These are phyloP conservation scores for Enoplolaimus lenunculus DNA, from an alignment of 2,888 invertebrate species.

Conservation along the genomic window DNA sequence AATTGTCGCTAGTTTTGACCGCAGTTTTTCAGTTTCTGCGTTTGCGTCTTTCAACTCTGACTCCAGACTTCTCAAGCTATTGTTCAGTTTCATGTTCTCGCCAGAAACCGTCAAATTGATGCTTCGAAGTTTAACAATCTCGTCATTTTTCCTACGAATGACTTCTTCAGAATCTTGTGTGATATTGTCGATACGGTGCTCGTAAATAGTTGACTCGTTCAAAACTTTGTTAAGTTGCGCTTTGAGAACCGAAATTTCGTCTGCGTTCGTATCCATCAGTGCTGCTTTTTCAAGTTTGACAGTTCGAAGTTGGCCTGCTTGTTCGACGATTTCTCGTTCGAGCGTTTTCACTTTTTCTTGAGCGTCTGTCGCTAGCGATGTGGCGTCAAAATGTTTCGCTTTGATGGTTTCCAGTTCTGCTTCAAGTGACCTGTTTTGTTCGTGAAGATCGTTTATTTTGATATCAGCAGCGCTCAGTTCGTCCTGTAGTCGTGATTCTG, in stretches of 20 bases:
- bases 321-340: background rate
- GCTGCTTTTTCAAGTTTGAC: background rate
- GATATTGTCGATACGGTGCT: background rate
- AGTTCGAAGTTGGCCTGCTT: background rate
- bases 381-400: background rate
- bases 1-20: background rate
- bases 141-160: background rate
- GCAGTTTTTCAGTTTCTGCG: background rate
- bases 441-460: background rate
- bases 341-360: background rate
- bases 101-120: background rate
- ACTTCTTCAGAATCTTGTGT: background rate
- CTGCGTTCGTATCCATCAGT: background rate
- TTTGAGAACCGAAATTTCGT: background rate
- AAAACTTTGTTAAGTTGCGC: background rate
- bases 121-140: background rate
- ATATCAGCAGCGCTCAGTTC: background rate
- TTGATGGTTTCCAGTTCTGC: background rate
- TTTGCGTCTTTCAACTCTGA: background rate
- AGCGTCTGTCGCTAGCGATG: background rate
- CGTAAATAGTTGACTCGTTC: background rate
- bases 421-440: background rate
- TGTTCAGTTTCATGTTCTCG: background rate
- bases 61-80: background rate
- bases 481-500: background rate